Base-by-base conservation (phyloP, 2,797 vertebrate species). In the Sylvilagus floridanus region DNA sequence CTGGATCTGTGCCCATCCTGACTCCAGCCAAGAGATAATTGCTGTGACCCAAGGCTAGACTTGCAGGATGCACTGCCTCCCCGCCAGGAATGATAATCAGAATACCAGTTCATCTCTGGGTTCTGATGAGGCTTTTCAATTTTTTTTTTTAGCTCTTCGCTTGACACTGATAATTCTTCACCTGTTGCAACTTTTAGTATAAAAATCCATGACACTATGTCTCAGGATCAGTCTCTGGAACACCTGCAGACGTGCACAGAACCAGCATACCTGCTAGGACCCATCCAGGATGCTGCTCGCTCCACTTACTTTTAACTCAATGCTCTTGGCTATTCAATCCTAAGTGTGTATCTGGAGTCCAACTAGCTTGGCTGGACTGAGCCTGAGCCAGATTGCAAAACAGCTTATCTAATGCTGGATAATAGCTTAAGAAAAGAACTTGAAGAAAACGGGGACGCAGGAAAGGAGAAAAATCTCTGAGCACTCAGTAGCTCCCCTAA, bases 1-100 rank as follows among this genome's bases (percentile, higher is more conserved):
- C 96, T 98, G 96, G 96, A 91, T 96, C 82, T 96, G 65, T 13
- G 93, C 94, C 96, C 81, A 68, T 90, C 81, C 88, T 91, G 82
- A 91, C 84, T 97, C 94, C 97, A 96, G 95, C 95, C 97, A 96
- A 94, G 95, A 97, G 97, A 66, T 96, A 97, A 98, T 97, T 97
- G 94, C 90, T 97, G 96, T 88, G 91, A 95, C 63, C 26, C 86
- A 63, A 24, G 79, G 88, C 97, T 90, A 81, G 96, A 84, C 75
- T 91, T 93, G 95, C 62, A 90, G 90, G 88, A 87, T 78, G 50
- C n/a, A 57, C 62, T 89, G 96, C 94, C 90, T 96, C 97, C 95
- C 84, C 87, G n/a, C 37, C 21, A 52, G n/a, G 87, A 75, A 0
- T 0, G 0, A 47, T 60, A 78, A 76, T 87, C 5, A 50, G 85